A percentile compares a stretch with the other conserved stretches of the same genome.
These are phyloP conservation scores for Pluvianellus socialis DNA, from an alignment of 2,113 vertebrate species.

Conservation along the genomic window DNA sequence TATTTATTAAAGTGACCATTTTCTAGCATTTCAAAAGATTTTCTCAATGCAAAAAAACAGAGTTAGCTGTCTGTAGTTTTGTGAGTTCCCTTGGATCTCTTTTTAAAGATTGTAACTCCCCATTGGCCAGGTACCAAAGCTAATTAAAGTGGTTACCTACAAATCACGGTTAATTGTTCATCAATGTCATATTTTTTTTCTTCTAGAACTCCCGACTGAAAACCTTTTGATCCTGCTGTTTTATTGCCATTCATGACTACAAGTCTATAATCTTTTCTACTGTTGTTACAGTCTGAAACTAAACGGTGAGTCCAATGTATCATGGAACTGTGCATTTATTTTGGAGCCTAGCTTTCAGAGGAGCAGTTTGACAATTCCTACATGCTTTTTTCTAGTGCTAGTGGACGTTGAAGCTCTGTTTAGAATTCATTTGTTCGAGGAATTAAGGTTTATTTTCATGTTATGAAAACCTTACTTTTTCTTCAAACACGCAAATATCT, in stretches of 20 bases:
- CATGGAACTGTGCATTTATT: neutral
- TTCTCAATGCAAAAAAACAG: neutral
- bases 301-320: neutral
- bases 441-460: neutral
- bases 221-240: accelerated
- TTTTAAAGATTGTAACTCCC: neutral
- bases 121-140: neutral
- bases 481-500: neutral
- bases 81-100: neutral
- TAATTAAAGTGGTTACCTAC: neutral
- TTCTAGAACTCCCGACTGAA: neutral
- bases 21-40: neutral
- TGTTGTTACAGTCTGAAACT: neutral
- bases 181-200: neutral
- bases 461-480: neutral
- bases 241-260: neutral
- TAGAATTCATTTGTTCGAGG: neutral
- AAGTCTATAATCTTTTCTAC: neutral
- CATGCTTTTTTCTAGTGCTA: neutral
- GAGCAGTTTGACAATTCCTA: neutral
- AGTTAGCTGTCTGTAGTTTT: neutral
- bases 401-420: neutral
- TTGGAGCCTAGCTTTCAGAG: neutral
- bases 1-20: neutral
- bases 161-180: neutral